Percentiles rank a stretch among this genome's conserved stretches.
Evolutionary conservation across 2,888 invertebrate species (phyloP).

Genomic region (Luperina testacea): DNA sequence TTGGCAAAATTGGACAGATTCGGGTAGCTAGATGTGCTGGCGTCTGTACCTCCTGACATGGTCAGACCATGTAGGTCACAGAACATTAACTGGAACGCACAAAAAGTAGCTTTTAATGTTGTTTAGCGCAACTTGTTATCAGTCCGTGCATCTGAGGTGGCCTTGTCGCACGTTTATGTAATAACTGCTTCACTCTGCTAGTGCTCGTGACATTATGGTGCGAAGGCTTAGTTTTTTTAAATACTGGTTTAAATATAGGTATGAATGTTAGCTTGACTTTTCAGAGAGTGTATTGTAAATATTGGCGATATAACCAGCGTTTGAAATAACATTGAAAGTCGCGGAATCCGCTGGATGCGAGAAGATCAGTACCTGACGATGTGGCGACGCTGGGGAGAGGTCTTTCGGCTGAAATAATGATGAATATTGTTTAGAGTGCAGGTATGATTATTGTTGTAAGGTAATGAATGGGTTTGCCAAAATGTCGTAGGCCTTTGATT

Average conservation of each 20-base stretch:
- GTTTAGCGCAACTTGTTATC: constrained; percentile 31
- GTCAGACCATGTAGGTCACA: constrained; percentile 6
- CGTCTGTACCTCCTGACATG: not conserved
- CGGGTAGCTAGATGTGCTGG: too few relatives aligned
- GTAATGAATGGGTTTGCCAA: not conserved
- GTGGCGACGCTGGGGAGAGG: not conserved
- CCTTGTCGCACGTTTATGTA: constrained; percentile 42
- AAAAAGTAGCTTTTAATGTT: constrained; percentile 17
- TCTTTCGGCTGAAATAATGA: not conserved
- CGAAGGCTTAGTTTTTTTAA: not conserved
- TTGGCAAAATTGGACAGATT: too few relatives aligned
- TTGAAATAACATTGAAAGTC: not conserved
- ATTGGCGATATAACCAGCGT: not conserved
- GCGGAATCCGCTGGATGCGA: not conserved
- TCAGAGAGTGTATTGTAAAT: not conserved
- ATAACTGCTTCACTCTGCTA: not conserved
- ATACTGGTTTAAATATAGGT: not conserved
- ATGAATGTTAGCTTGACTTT: not conserved
- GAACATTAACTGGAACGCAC: constrained; percentile 1
- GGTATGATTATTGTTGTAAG: not conserved
- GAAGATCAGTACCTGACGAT: not conserved
- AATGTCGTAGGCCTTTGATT: not conserved
- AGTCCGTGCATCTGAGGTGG: constrained; percentile 24
- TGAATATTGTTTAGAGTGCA: not conserved
- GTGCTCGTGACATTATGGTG: constrained; percentile 12